A percentile compares a stretch with the other conserved stretches of the same genome.
phyloP scores from a whole-genome alignment of 2,113 vertebrate genomes.

The Redunca redunca region DNA sequence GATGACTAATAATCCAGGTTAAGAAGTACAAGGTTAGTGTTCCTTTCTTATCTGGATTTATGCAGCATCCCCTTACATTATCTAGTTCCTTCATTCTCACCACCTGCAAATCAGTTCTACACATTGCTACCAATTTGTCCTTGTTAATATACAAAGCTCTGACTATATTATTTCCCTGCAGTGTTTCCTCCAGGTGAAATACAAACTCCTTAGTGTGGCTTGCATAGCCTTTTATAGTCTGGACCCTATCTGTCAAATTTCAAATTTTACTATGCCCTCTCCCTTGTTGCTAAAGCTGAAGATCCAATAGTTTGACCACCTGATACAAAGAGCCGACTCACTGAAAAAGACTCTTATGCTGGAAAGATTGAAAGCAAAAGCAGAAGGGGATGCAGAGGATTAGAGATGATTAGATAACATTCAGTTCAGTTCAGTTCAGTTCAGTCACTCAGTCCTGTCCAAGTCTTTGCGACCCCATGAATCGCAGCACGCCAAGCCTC shows the following conservation, averaged over 20 bases:
- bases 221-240: background rate
- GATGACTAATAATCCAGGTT: background rate
- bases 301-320: background rate
- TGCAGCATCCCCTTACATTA: background rate
- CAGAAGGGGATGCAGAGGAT: background rate
- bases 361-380: background rate
- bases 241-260: background rate
- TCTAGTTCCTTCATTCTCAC: background rate
- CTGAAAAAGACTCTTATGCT: background rate
- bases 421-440: no score
- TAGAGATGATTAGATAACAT: background rate
- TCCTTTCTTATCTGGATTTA: background rate
- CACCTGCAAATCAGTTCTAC: background rate
- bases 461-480: no score
- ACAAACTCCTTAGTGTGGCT: background rate
- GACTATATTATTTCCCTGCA: background rate
- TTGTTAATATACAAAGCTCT: background rate
- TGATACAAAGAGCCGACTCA: background rate
- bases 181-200: background rate
- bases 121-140: fast-evolving
- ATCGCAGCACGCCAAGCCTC: no score
- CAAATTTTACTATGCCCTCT: background rate
- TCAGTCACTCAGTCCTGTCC: no score
- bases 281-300: background rate
- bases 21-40: background rate